Percentiles rank a stretch among this genome's conserved stretches.
Conservation (phyloP, 2,888 invertebrate genomes). For the Lacanobia oleracea region DNA sequence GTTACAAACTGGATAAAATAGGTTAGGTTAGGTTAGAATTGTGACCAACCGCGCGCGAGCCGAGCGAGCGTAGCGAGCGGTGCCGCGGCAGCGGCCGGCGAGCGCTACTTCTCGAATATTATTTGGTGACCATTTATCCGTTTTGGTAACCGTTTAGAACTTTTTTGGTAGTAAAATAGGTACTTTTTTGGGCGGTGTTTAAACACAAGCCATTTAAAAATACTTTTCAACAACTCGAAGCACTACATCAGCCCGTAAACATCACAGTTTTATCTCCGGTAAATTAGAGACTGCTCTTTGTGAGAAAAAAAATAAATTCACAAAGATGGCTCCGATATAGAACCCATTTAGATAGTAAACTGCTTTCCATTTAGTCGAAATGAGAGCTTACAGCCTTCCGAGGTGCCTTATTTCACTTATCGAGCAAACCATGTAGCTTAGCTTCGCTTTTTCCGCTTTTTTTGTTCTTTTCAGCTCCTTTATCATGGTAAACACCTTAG, state of each 20-base stretch:
- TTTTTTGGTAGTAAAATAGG: too few species aligned
- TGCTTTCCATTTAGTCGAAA: constrained; percentile 73
- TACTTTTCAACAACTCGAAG: constrained; percentile 1
- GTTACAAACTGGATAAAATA: too few species aligned
- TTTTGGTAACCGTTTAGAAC: too few species aligned
- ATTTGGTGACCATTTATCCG: too few species aligned
- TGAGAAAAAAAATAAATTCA: constrained; percentile 59
- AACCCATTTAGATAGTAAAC: constrained; percentile 68
- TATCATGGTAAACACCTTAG: constrained; percentile 76
- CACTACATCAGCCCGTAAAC: constrained; percentile 45
- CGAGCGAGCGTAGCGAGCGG: too few species aligned
- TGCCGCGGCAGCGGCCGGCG: too few species aligned
- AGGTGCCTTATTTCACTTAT: constrained; percentile 71
- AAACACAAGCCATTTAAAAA: neutral
- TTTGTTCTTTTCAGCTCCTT: constrained; percentile 58
- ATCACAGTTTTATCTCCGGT: constrained; percentile 45
- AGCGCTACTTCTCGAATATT: too few species aligned
- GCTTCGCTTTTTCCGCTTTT: constrained; percentile 50
- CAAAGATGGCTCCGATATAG: constrained; percentile 68
- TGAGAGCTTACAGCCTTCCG: constrained; percentile 66
- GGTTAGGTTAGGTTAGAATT: too few species aligned
- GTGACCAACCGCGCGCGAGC: too few species aligned
- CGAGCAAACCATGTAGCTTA: constrained; percentile 52
- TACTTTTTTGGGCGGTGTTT: too few species aligned
- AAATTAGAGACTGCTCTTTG: constrained; percentile 59